phyloP scores from a whole-genome alignment of 2,113 vertebrate species.

The Neodontobutis hainanensis region DNA sequence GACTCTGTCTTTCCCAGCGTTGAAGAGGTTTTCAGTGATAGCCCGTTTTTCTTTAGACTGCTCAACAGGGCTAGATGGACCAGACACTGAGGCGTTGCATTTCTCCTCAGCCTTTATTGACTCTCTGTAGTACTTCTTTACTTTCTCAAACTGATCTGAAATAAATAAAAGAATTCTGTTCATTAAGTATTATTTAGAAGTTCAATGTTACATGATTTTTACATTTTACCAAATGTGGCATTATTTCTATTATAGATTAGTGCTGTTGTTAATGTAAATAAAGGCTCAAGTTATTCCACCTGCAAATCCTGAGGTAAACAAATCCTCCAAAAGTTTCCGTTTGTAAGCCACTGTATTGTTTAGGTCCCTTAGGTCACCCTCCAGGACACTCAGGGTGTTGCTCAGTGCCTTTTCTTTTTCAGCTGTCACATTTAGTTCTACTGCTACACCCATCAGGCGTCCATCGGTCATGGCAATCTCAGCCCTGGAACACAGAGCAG shows the following conservation, averaged over 20 bases:
- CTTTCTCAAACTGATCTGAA: constrained; percentile 80
- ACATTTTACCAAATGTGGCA: no score
- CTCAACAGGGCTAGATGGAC: constrained; percentile 63
- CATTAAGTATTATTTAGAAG: no score
- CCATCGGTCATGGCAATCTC: constrained; percentile 73
- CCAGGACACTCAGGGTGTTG: constrained; percentile 45
- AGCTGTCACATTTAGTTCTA: constrained; percentile 62
- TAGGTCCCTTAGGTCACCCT: constrained; percentile 65
- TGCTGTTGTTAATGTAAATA: no score
- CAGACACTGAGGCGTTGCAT: constrained; percentile 67
- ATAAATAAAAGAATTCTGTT: background rate
- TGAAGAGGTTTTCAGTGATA: constrained; percentile 59
- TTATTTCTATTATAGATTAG: no score
- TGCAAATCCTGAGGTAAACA: constrained; percentile 64
- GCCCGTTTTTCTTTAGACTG: constrained; percentile 48
- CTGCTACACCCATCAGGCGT: constrained; percentile 58
- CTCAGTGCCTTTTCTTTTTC: constrained; percentile 51
- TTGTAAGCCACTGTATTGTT: constrained; percentile 73
- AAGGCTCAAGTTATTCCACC: constrained; percentile 66
- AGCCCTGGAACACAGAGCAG: constrained; percentile 55
- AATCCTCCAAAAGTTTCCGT: constrained; percentile 62
- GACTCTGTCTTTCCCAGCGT: constrained; percentile 46
- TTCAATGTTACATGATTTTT: no score
- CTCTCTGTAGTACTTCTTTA: constrained; percentile 69
- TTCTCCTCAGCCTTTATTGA: constrained; percentile 70